These are phyloP conservation scores for Xenus cinereus DNA, from an alignment of 2,113 vertebrate species.

Conservation along the genomic window DNA sequence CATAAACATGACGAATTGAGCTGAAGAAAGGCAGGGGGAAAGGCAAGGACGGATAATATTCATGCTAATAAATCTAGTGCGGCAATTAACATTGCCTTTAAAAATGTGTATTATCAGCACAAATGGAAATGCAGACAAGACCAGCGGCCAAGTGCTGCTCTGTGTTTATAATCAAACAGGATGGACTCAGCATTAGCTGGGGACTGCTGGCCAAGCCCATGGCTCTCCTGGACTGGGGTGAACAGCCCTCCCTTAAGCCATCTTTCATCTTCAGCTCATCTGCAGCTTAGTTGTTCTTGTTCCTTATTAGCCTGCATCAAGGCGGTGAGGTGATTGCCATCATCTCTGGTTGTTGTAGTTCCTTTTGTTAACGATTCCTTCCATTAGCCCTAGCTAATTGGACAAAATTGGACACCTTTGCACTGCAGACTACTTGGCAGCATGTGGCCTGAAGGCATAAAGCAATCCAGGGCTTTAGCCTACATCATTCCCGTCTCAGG, in stretches of 20 bases:
- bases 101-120: conserved; percentile 45
- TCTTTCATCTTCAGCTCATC: background rate
- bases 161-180: conserved; percentile 28
- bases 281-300: background rate
- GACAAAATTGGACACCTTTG: background rate
- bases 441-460: background rate
- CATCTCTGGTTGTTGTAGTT: background rate
- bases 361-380: background rate
- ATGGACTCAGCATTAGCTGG: background rate
- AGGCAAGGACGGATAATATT: conserved; percentile 13
- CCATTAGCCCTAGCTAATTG: background rate
- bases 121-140: conserved; percentile 15
- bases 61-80: background rate
- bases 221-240: background rate
- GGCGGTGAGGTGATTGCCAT: background rate
- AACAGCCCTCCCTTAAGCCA: background rate
- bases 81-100: background rate
- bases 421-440: background rate
- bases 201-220: background rate
- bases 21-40: background rate
- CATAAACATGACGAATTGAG: background rate
- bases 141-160: background rate
- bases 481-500: background rate
- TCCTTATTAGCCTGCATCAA: background rate
- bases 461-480: background rate